These are phyloP conservation scores for Asobara japonica DNA, from an alignment of 1,140 invertebrate genomes.

Conservation along the genomic window DNA sequence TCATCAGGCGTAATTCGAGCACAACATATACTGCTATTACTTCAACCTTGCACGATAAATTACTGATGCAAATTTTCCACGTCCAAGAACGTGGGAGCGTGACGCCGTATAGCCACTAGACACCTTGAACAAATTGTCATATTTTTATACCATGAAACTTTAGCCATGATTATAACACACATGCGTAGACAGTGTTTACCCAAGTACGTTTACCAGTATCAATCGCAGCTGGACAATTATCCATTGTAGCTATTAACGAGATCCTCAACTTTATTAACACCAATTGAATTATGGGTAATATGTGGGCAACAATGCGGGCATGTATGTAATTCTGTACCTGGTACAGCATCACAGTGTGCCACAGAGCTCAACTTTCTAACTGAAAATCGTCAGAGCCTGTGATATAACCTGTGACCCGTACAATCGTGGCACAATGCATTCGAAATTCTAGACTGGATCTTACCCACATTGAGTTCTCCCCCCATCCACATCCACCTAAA, in stretches of 20 bases:
- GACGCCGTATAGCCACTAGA: neutral
- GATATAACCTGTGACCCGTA: slow-evolving; percentile 23
- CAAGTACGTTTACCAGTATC: neutral
- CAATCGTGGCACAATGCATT: neutral
- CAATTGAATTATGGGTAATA: neutral
- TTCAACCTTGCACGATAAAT: slow-evolving; percentile 15
- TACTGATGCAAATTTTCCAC: slow-evolving; percentile 6
- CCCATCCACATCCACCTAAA: too few species aligned
- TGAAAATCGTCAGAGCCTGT: slow-evolving; percentile 21
- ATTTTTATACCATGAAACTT: neutral
- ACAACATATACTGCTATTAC: neutral
- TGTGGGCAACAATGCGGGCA: neutral
- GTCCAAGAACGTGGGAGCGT: slow-evolving; percentile 16
- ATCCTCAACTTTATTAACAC: neutral
- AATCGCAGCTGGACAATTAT: neutral
- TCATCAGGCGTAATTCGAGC: neutral
- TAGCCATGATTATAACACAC: neutral
- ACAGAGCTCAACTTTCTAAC: neutral
- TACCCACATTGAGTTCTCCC: slow-evolving; percentile 15
- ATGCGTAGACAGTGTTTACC: neutral
- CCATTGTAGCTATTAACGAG: neutral
- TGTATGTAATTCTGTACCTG: neutral
- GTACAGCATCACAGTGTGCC: neutral
- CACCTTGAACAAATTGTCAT: neutral
- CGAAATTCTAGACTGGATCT: slow-evolving; percentile 4